Conservation (phyloP, 1,140 invertebrate species). For the Formica selysi region DNA sequence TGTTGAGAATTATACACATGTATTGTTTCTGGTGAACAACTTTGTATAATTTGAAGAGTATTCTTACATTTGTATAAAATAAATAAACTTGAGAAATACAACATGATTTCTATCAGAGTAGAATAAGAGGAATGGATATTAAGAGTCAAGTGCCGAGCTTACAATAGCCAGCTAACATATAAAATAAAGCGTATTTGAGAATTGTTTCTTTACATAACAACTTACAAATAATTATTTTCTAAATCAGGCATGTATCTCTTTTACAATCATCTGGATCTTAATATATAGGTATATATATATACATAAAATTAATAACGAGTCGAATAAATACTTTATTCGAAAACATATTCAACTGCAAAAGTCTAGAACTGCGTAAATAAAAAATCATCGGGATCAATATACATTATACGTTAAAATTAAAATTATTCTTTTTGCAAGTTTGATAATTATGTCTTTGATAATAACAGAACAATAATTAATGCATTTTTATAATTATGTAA, state of each 20-base stretch:
- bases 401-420: conserved; percentile 8
- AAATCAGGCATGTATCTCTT: conserved; percentile 22
- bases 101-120: conserved; percentile 40
- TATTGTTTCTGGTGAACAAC: conserved; percentile 20
- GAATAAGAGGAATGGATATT: conserved; percentile 55
- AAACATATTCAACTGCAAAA: conserved; percentile 14
- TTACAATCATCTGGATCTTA: conserved; percentile 29
- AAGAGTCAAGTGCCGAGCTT: conserved; percentile 70
- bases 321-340: conserved; percentile 21
- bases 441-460: not conserved
- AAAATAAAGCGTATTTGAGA: conserved; percentile 32
- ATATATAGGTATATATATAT: not conserved
- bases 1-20: not conserved
- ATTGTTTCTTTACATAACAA: conserved; percentile 51
- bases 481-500: conserved; percentile 63
- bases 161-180: conserved; percentile 65
- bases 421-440: not conserved
- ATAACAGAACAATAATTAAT: conserved; percentile 18
- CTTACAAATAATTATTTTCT: conserved; percentile 14
- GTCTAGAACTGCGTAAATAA: not conserved
- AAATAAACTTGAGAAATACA: conserved; percentile 54
- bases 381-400: conserved; percentile 14
- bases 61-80: conserved; percentile 36
- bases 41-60: not conserved
- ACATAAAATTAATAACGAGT: conserved; percentile 29